A percentile compares a stretch with the other conserved stretches of the same genome.
Conservation (phyloP, 37 sponge, comb jelly and placozoan species). For the Chondrilla cf. caribensis region DNA sequence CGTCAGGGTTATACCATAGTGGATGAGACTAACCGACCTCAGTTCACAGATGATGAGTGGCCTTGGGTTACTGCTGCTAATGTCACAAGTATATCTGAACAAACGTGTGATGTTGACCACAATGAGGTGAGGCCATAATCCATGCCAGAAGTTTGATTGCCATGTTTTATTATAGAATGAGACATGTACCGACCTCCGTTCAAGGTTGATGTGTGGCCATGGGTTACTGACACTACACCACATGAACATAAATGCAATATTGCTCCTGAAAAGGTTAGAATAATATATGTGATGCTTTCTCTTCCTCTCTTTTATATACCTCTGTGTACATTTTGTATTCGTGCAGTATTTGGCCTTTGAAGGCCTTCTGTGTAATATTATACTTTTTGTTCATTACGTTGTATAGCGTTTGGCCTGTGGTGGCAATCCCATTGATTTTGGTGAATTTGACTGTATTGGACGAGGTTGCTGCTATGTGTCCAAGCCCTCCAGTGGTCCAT, state of each 20-base stretch:
- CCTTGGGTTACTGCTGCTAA: constrained; percentile 53
- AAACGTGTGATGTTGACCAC: constrained; percentile 21
- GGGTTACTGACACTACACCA: constrained; percentile 34
- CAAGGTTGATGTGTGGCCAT: constrained; percentile 51
- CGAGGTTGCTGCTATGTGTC: constrained; percentile 61
- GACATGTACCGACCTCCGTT: constrained; percentile 63
- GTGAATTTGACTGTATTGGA: constrained; percentile 48
- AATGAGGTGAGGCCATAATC: constrained; percentile 19
- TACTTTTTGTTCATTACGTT: not conserved
- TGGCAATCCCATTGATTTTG: constrained; percentile 24
- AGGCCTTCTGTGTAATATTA: no score
- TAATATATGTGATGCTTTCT: not conserved
- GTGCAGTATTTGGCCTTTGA: no score
- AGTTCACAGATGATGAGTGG: constrained; percentile 53
- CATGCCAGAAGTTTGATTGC: no score
- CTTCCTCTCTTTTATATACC: no score
- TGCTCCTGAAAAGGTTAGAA: constrained; percentile 9
- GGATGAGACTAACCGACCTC: constrained; percentile 64
- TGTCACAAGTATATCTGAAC: constrained; percentile 3
- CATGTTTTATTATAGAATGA: constrained; percentile 65
- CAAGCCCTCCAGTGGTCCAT: not conserved
- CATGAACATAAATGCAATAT: constrained; percentile 9
- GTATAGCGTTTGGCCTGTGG: constrained; percentile 47
- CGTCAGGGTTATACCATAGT: constrained; percentile 63
- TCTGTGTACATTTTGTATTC: no score